Evolutionary conservation across 2,113 vertebrate species (phyloP).

Genomic region (Xenopus tropicalis): DNA sequence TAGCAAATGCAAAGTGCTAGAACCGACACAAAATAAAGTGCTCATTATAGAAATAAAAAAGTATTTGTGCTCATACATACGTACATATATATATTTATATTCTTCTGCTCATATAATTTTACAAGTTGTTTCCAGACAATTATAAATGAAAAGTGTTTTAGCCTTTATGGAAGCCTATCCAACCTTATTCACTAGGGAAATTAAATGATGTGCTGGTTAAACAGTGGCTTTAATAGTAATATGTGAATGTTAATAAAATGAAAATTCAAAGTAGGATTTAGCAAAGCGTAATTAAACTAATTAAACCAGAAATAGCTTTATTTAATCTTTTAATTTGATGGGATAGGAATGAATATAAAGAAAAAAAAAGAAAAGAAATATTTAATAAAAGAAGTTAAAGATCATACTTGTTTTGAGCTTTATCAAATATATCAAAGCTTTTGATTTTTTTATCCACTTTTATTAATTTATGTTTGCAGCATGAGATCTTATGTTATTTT

Average conservation of each 20-base stretch:
- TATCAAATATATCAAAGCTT: too few species aligned
- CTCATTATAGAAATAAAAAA: too few species aligned
- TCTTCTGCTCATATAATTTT: not conserved
- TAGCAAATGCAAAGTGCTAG: too few species aligned
- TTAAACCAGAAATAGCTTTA: not conserved
- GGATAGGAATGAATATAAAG: not conserved
- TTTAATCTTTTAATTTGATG: not conserved
- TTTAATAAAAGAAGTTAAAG: too few species aligned
- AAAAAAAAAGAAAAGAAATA: too few species aligned
- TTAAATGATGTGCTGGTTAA: conserved; percentile 13
- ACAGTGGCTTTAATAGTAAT: conserved; percentile 10
- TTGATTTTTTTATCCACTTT: too few species aligned
- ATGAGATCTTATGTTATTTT: too few species aligned
- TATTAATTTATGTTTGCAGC: too few species aligned
- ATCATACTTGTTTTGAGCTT: too few species aligned
- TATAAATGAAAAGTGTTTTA: not conserved
- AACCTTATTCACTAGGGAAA: conserved; percentile 7
- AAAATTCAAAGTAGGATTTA: not conserved
- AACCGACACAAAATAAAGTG: too few species aligned
- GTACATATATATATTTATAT: not conserved
- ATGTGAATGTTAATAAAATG: conserved; percentile 8
- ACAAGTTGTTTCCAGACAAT: not conserved
- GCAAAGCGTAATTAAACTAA: not conserved
- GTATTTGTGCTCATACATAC: not conserved
- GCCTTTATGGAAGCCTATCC: not conserved